A percentile compares a stretch with the other conserved stretches of the same genome.
phyloP scores from a whole-genome alignment of 2,113 vertebrate genomes.

The Hemichromis elongatus region DNA sequence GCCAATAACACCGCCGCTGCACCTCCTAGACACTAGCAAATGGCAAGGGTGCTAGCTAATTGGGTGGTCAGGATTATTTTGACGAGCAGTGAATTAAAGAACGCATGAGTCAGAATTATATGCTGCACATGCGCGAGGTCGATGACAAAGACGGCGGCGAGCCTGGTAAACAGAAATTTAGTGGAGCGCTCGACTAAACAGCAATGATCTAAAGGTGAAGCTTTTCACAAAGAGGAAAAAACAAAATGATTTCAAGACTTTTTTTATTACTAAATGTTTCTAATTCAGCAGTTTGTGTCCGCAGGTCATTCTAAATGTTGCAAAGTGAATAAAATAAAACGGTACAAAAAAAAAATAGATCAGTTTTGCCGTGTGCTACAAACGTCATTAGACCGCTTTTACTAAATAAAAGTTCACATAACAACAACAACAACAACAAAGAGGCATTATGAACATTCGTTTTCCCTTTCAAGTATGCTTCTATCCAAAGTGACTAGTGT shows the following conservation, averaged over 20 bases:
- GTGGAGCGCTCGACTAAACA: neutral
- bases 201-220: neutral
- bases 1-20: constrained; percentile 1
- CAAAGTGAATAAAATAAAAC: constrained; percentile 60
- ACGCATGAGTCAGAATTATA: constrained; percentile 14
- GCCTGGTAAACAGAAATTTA: neutral
- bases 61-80: constrained; percentile 52
- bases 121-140: neutral
- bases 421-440: constrained; percentile 10
- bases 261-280: constrained; percentile 78
- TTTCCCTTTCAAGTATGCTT: constrained; percentile 69
- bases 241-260: neutral
- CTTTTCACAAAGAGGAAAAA: neutral
- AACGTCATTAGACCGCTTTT: constrained; percentile 56
- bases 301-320: constrained; percentile 49
- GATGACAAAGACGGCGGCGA: neutral
- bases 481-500: constrained; percentile 65
- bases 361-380: constrained; percentile 56
- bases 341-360: constrained; percentile 60
- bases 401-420: constrained; percentile 57
- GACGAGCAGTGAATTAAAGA: constrained; percentile 24
- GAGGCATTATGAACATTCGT: constrained; percentile 52
- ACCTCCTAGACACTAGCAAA: constrained; percentile 9
- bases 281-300: constrained; percentile 68
- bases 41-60: neutral